These are phyloP conservation scores for Pimephales promelas DNA, from an alignment of 2,113 vertebrate species.

Conservation along the genomic window DNA sequence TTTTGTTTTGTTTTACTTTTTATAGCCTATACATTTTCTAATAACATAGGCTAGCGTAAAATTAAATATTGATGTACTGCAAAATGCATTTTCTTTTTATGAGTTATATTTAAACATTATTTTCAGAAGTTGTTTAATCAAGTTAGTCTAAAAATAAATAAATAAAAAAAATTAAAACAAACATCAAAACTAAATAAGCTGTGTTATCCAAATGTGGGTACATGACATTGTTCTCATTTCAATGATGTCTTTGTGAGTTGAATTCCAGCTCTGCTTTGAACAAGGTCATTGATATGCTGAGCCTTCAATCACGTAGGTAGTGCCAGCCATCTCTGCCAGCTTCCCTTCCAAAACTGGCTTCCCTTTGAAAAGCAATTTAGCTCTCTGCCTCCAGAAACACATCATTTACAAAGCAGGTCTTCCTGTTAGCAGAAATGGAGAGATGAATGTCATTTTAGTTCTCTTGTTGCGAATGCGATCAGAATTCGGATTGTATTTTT, in stretches of 20 bases:
- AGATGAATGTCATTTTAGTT: neutral
- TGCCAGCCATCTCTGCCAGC: slow-evolving; percentile 41
- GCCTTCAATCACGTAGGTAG: slow-evolving; percentile 37
- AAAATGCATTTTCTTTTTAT: neutral
- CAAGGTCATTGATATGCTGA: slow-evolving; percentile 54
- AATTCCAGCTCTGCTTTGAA: slow-evolving; percentile 38
- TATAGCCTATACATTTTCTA: no score
- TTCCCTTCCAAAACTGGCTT: slow-evolving; percentile 35
- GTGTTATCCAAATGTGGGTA: neutral
- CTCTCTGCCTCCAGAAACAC: neutral
- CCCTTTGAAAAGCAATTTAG: slow-evolving; percentile 17
- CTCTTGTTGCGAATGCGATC: neutral
- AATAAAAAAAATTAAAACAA: no score
- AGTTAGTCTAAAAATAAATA: no score
- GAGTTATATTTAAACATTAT: neutral
- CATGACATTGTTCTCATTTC: slow-evolving; percentile 27
- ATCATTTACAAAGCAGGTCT: neutral
- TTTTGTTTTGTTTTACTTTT: no score
- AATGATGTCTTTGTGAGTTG: slow-evolving; percentile 28
- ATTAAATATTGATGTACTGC: neutral
- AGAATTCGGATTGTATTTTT: neutral
- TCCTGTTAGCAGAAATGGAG: neutral
- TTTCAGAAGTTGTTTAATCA: neutral
- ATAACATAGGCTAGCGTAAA: neutral
- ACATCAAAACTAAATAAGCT: neutral